Percentiles rank a stretch among this genome's conserved stretches.
Conservation (phyloP, 2,888 invertebrate genomes). For the Leucania comma region DNA sequence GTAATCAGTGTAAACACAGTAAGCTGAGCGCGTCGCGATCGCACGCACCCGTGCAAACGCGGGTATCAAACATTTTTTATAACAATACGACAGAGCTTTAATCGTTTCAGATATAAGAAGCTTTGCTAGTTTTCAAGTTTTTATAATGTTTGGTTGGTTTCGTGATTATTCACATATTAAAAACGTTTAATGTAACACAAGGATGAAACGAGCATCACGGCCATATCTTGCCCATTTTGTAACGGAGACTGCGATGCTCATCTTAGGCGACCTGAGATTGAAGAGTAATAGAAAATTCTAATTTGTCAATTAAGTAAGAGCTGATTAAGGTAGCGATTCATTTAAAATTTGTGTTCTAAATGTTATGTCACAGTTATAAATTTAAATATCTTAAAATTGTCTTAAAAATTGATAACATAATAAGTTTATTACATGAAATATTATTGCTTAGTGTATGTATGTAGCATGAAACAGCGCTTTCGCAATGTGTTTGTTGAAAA, state of each 20-base stretch:
- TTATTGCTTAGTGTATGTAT: too few relatives aligned
- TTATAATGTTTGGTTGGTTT: background rate
- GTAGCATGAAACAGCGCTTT: too few relatives aligned
- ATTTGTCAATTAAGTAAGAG: background rate
- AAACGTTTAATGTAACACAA: background rate
- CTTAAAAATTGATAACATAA: background rate
- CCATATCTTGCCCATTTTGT: background rate
- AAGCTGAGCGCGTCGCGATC: constrained; percentile 48
- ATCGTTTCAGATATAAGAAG: constrained; percentile 5
- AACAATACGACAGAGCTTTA: background rate
- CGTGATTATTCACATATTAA: background rate
- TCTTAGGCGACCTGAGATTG: background rate
- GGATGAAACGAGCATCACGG: background rate
- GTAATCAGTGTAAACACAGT: constrained; percentile 76
- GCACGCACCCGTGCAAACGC: constrained; percentile 64
- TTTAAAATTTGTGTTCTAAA: background rate
- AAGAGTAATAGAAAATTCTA: background rate
- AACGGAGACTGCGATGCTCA: background rate
- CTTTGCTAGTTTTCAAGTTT: background rate
- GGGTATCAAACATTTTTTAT: constrained; percentile 1
- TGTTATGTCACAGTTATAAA: too few relatives aligned
- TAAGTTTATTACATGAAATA: too few relatives aligned
- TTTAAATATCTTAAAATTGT: background rate
- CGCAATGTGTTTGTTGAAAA: background rate
- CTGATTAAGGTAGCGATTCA: background rate